Percentiles rank a stretch among this genome's conserved stretches.
Conservation (phyloP, 2,113 vertebrate genomes). For the Empidonax alnorum region DNA sequence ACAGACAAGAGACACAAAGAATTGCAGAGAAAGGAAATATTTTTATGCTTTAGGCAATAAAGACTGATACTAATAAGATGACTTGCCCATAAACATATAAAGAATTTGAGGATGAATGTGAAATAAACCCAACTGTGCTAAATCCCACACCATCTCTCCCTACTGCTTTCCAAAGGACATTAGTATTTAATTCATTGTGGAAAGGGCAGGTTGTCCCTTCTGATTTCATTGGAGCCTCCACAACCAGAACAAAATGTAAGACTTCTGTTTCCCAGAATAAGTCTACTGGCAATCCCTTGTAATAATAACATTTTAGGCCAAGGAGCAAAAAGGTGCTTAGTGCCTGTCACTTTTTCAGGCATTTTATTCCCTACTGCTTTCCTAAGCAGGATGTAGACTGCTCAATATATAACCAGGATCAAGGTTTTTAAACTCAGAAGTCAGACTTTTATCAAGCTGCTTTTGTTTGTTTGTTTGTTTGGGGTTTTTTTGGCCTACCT, state of each 20-base stretch:
- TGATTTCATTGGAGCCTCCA: neutral
- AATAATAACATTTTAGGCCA: neutral
- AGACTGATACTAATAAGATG: neutral
- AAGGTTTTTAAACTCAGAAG: neutral
- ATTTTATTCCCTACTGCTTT: slow-evolving; percentile 9
- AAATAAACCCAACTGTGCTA: neutral
- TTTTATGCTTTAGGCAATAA: neutral
- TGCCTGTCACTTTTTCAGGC: neutral
- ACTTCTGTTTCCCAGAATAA: neutral
- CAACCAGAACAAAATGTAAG: neutral
- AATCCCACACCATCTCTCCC: neutral
- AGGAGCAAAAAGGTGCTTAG: neutral
- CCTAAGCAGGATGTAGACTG: neutral
- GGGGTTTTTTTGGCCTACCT: neutral
- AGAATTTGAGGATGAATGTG: neutral
- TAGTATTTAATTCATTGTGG: neutral
- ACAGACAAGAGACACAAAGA: neutral
- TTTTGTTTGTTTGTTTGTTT: neutral
- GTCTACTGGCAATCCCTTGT: neutral
- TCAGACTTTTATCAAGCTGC: neutral
- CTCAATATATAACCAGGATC: neutral
- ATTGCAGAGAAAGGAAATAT: neutral
- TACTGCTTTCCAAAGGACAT: neutral
- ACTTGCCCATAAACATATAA: neutral
- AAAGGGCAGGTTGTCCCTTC: neutral